Conservation (phyloP, 2,113 vertebrate species). For the Chelonoidis abingdonii region DNA sequence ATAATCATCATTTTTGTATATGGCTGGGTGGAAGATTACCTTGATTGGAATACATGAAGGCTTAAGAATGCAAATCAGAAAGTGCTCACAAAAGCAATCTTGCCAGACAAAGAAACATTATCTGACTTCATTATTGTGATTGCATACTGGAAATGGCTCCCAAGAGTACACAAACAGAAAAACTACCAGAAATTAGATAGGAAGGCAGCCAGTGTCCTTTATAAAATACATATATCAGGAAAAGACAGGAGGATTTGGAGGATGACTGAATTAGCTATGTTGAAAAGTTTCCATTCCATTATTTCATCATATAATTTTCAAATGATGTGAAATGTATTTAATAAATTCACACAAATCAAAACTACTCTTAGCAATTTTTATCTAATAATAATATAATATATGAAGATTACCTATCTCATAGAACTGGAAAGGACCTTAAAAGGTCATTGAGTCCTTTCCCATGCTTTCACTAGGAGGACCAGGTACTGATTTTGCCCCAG, state of each 20-base stretch:
- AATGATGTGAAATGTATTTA: background rate
- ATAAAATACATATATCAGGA: background rate
- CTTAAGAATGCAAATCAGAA: background rate
- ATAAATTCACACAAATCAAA: conserved; percentile 22
- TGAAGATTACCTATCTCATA: too few relatives aligned
- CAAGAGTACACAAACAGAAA: background rate
- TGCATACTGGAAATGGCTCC: background rate
- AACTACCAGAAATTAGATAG: background rate
- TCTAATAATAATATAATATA: background rate
- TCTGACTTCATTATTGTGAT: background rate
- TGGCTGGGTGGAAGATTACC: background rate
- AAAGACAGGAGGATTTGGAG: background rate
- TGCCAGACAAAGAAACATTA: background rate
- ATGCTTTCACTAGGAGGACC: too few relatives aligned
- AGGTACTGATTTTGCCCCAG: too few relatives aligned
- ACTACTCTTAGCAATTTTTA: background rate
- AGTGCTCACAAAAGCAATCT: background rate
- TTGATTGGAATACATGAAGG: background rate
- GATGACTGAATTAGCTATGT: background rate
- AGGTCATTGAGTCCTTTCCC: too few relatives aligned
- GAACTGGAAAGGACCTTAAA: too few relatives aligned
- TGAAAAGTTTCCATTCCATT: background rate
- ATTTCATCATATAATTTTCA: background rate
- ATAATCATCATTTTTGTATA: background rate
- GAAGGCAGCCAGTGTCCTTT: background rate